These are phyloP conservation scores for Platygyra sinensis DNA, from an alignment of 64 coral and sea anemone genomes.

Conservation along the genomic window DNA sequence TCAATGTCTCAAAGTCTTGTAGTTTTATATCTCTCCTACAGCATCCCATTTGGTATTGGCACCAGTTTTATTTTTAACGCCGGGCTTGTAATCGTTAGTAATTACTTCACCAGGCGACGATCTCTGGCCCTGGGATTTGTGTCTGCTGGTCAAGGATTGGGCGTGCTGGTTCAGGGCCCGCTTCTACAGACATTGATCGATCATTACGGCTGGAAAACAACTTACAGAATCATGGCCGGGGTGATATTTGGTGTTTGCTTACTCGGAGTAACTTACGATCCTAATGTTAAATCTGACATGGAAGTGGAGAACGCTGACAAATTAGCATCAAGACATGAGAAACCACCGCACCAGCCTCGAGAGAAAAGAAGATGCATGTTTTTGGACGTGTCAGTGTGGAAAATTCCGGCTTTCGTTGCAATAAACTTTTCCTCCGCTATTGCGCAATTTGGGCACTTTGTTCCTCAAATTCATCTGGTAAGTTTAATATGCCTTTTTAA, in stretches of 20 bases:
- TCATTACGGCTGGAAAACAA: not conserved
- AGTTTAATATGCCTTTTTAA: not conserved
- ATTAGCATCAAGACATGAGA: not conserved
- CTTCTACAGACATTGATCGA: not conserved
- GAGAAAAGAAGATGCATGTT: not conserved
- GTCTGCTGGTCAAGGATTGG: not conserved
- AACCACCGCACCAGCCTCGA: not conserved
- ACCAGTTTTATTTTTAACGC: not conserved
- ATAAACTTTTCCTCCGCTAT: not conserved
- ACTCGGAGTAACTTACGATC: not conserved
- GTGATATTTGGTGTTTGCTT: not conserved
- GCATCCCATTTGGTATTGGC: conserved; percentile 9
- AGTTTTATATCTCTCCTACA: conserved; percentile 1
- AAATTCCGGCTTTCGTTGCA: not conserved
- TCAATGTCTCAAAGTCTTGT: not conserved
- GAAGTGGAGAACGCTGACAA: not conserved
- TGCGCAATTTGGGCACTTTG: conserved; percentile 12
- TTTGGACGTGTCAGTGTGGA: conserved; percentile 1
- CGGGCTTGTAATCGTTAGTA: not conserved
- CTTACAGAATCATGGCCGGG: conserved; percentile 12
- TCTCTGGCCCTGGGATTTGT: conserved; percentile 25
- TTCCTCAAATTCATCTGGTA: conserved; percentile 12
- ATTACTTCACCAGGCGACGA: conserved; percentile 11
- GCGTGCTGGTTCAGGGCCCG: not conserved
- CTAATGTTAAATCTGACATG: conserved; percentile 6